Percentiles rank a stretch among this genome's conserved stretches.
These are phyloP conservation scores for Tyrophagus putrescentiae DNA, from an alignment of 1,140 invertebrate genomes.

Conservation along the genomic window DNA sequence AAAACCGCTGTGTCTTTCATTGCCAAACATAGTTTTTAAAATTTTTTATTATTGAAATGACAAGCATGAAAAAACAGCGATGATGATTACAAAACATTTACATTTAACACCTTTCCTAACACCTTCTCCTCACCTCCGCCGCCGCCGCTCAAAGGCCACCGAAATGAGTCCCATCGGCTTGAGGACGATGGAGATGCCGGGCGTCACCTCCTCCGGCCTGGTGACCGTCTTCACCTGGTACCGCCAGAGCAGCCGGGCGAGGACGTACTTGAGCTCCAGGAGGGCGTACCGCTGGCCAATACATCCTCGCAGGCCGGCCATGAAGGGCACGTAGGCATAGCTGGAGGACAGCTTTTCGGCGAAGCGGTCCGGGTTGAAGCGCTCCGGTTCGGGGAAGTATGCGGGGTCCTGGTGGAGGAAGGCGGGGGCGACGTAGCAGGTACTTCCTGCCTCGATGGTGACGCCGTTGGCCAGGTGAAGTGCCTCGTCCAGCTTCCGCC, in stretches of 20 bases:
- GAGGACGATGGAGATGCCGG: conserved; percentile 31
- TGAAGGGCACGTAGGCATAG: conserved; percentile 55
- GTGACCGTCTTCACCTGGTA: conserved; percentile 30
- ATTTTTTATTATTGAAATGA: no score
- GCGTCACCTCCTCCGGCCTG: conserved; percentile 29
- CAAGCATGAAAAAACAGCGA: no score
- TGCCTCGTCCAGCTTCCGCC: conserved; percentile 30
- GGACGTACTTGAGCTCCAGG: conserved; percentile 40
- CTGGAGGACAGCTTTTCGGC: conserved; percentile 33
- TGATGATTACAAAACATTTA: no score
- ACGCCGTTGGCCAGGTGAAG: conserved; percentile 24
- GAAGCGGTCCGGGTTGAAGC: conserved; percentile 39
- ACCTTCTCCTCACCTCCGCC: no score
- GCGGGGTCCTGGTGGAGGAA: conserved; percentile 36
- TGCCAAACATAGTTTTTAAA: no score
- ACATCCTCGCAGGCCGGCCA: conserved; percentile 56
- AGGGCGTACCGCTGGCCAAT: conserved; percentile 47
- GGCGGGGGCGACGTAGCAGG: conserved; percentile 32
- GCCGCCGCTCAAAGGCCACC: no score
- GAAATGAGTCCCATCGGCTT: no score
- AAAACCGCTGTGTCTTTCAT: no score
- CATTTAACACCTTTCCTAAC: no score
- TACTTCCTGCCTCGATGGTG: conserved; percentile 35
- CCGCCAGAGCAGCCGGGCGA: conserved; percentile 35
- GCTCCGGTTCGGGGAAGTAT: conserved; percentile 36